Conservation (phyloP, 2,888 invertebrate genomes). For the Folsomia candida region DNA sequence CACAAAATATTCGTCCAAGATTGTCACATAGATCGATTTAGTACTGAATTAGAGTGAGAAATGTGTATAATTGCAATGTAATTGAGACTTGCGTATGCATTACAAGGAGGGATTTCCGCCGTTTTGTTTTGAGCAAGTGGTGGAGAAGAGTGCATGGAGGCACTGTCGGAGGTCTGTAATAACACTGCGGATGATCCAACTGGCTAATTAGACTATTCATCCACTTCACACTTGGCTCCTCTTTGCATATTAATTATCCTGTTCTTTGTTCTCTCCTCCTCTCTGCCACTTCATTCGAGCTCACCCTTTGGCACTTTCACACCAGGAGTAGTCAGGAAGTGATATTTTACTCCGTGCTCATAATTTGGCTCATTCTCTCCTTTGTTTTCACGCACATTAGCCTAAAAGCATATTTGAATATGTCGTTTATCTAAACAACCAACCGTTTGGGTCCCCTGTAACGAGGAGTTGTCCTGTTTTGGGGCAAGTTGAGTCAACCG, state of each 20-base stretch:
- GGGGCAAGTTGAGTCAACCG: neutral
- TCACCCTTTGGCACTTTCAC: neutral
- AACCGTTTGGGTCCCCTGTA: neutral
- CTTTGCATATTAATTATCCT: slow-evolving; percentile 14
- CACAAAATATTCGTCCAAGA: too few species aligned
- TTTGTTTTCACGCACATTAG: slow-evolving; percentile 9
- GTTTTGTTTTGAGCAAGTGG: too few species aligned
- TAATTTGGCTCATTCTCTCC: slow-evolving; percentile 1
- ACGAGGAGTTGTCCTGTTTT: neutral
- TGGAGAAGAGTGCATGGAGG: too few species aligned
- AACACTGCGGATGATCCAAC: neutral
- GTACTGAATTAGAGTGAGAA: neutral
- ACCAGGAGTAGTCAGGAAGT: neutral
- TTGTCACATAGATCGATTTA: too few species aligned
- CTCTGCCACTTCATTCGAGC: neutral
- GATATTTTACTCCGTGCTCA: too few species aligned
- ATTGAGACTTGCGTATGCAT: slow-evolving; percentile 7
- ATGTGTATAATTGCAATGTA: neutral
- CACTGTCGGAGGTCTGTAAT: slow-evolving; percentile 4
- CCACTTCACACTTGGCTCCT: slow-evolving; percentile 17
- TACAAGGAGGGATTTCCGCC: slow-evolving; percentile 1
- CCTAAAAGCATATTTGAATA: neutral
- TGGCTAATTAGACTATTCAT: slow-evolving; percentile 16
- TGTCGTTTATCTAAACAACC: neutral
- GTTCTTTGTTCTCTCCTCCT: neutral